These are phyloP conservation scores for Alethe diademata DNA, from an alignment of 2,113 vertebrate genomes.

Conservation along the genomic window DNA sequence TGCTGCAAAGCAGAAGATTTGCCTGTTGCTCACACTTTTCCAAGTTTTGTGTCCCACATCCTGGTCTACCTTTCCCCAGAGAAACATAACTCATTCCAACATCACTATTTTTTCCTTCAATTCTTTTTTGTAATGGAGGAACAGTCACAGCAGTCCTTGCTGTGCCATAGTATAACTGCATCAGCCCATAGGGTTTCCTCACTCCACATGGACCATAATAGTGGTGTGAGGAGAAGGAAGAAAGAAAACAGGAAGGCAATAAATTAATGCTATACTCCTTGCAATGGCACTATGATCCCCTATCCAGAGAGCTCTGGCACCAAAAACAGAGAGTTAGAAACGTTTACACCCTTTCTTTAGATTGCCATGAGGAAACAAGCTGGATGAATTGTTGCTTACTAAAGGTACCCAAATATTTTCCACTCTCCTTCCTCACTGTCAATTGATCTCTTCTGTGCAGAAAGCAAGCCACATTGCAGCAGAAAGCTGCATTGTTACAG, in stretches of 20 bases:
- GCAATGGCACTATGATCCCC: rapidly evolving
- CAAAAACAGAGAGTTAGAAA: not conserved
- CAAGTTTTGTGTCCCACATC: not conserved
- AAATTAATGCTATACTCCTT: not conserved
- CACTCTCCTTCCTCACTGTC: not conserved
- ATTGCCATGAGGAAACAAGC: not conserved
- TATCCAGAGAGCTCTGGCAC: not conserved
- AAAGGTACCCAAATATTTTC: not conserved
- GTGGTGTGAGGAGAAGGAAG: not conserved
- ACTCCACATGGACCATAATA: not conserved
- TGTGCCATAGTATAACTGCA: not conserved
- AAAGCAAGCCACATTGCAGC: not conserved
- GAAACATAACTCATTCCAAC: rapidly evolving
- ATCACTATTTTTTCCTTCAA: rapidly evolving
- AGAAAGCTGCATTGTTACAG: not conserved
- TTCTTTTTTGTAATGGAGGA: not conserved
- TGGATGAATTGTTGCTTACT: not conserved
- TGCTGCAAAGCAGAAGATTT: not conserved
- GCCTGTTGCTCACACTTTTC: not conserved
- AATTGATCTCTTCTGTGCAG: not conserved
- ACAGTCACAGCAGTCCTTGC: not conserved
- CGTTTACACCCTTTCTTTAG: not conserved
- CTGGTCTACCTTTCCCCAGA: not conserved
- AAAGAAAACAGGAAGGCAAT: not conserved
- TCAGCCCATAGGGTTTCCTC: not conserved